Percentiles rank a stretch among this genome's conserved stretches.
Evolutionary conservation across 2,797 vertebrate species (phyloP).

Genomic region (Tympanoctomys barrerae): DNA sequence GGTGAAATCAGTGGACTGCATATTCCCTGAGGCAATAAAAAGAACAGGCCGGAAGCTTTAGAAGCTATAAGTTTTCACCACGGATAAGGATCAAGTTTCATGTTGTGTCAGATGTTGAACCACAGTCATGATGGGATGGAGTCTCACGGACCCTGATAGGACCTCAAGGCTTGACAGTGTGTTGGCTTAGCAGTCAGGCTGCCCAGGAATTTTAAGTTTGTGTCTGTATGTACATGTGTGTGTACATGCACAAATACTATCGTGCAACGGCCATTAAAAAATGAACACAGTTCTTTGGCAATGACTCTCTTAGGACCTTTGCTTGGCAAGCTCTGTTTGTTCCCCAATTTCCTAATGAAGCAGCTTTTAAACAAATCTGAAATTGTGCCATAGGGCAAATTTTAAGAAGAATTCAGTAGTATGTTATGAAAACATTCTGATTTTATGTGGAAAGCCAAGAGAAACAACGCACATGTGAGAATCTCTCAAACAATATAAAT

Average conservation of each 20-base stretch:
- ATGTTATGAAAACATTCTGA: conserved; percentile 22
- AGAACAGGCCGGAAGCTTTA: background rate
- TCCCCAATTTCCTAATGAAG: conserved; percentile 47
- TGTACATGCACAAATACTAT: background rate
- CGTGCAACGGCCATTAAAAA: background rate
- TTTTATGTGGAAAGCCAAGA: conserved; percentile 35
- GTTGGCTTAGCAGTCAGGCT: background rate
- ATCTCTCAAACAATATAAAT: background rate
- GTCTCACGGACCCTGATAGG: background rate
- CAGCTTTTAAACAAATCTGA: conserved; percentile 43
- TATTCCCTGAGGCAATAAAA: background rate
- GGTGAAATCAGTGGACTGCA: background rate
- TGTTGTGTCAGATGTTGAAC: background rate
- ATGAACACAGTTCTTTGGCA: background rate
- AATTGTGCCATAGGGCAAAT: background rate
- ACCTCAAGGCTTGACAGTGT: background rate
- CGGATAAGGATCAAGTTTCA: background rate
- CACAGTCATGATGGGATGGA: background rate
- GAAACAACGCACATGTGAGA: background rate
- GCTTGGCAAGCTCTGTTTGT: background rate
- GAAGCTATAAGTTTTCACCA: background rate
- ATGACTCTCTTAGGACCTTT: conserved; percentile 19
- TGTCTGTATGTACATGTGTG: background rate
- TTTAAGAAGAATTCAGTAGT: conserved; percentile 29
- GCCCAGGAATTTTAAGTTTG: background rate